Conservation (phyloP, 2,797 vertebrate species). For the Aselliscus stoliczkanus region DNA sequence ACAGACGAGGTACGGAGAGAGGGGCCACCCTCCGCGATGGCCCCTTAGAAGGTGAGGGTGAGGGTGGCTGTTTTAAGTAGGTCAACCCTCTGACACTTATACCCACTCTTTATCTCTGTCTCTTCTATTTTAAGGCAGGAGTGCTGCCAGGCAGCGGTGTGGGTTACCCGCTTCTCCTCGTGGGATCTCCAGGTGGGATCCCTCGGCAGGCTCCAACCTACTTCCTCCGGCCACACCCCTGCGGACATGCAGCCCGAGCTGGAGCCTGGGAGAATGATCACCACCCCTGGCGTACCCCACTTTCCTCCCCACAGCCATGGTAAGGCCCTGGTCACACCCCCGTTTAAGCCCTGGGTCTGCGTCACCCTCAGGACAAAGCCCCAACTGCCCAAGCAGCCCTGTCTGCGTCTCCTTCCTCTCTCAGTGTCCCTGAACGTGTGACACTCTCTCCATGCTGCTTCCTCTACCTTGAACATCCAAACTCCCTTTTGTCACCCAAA, state of each 20-base stretch:
- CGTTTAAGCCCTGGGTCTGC: not conserved
- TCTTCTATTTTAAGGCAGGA: conserved; percentile 59
- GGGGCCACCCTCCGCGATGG: not conserved
- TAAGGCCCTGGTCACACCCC: not conserved
- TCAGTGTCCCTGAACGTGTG: not conserved
- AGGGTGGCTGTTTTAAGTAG: conserved; percentile 44
- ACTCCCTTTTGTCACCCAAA: not conserved
- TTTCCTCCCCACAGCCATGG: not conserved
- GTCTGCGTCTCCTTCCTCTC: not conserved
- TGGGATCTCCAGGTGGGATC: not conserved
- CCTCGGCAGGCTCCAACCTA: not conserved
- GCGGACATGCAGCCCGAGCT: not conserved
- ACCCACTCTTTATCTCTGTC: not conserved
- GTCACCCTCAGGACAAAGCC: not conserved
- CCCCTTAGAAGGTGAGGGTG: not conserved
- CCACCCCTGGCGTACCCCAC: not conserved
- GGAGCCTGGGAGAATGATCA: not conserved
- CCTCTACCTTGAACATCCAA: not conserved
- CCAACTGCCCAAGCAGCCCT: not conserved
- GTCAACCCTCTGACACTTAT: conserved; percentile 28
- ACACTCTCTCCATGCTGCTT: not conserved
- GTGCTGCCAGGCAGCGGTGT: conserved; percentile 21
- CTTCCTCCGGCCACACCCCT: not conserved
- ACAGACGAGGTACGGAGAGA: rapidly evolving
- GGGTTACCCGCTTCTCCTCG: conserved; percentile 28